phyloP scores from a whole-genome alignment of 2,113 vertebrate genomes.

The Capricornis sumatraensis region DNA sequence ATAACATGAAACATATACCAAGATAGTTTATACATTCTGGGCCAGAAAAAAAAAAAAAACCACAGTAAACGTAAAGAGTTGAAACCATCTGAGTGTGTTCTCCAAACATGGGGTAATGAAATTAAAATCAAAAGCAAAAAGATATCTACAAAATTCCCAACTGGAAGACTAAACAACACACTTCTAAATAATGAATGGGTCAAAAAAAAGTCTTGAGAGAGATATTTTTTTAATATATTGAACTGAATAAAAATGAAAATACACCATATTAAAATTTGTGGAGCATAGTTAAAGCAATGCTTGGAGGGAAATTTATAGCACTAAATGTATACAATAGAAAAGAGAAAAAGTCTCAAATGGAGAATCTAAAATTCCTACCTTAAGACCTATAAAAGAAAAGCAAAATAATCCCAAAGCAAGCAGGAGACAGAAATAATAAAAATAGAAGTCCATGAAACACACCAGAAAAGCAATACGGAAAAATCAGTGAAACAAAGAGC shows the following conservation, averaged over 20 bases:
- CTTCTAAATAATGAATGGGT: not conserved
- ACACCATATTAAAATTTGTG: not conserved
- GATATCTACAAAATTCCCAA: not conserved
- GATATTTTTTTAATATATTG: not conserved
- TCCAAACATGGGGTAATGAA: not conserved
- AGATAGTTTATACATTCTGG: not conserved
- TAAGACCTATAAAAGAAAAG: not conserved
- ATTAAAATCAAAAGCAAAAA: not conserved
- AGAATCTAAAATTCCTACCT: not conserved
- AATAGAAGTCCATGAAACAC: not conserved
- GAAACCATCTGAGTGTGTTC: not conserved
- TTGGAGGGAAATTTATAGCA: not conserved
- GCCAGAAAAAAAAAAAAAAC: not conserved
- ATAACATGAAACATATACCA: not conserved
- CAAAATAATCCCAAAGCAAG: not conserved
- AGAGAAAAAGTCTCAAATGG: not conserved
- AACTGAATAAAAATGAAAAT: conserved; percentile 1
- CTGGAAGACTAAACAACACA: not conserved
- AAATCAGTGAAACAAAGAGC: not conserved
- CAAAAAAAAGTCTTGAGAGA: not conserved
- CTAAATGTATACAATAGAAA: not conserved
- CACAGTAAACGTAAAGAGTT: not conserved
- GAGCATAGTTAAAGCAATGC: not conserved
- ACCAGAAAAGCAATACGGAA: not conserved
- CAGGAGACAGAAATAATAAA: not conserved